phyloP scores from a whole-genome alignment of 2,888 invertebrate species.

The Lycophotia porphyrea region DNA sequence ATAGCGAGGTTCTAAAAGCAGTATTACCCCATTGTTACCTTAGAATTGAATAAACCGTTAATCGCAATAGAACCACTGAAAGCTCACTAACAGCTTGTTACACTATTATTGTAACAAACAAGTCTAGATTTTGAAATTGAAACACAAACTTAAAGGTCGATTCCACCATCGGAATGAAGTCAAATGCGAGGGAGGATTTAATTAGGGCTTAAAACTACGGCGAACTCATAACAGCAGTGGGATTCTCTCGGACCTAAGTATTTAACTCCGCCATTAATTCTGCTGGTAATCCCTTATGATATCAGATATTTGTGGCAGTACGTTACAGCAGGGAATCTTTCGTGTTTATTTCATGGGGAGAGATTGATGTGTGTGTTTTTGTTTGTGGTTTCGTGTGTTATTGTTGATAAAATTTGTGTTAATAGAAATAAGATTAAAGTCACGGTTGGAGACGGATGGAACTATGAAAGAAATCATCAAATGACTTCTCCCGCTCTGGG shows the following conservation, averaged over 20 bases:
- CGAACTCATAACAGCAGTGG: conserved; percentile 59
- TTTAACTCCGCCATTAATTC: conserved; percentile 63
- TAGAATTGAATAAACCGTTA: conserved; percentile 14
- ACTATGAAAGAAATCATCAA: too few species aligned
- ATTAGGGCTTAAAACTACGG: conserved; percentile 60
- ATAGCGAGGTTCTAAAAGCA: conserved; percentile 7
- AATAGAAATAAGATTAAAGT: neutral
- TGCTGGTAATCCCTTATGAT: conserved; percentile 54
- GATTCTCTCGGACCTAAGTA: conserved; percentile 49
- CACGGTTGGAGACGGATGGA: rapidly evolving
- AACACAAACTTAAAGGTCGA: conserved; percentile 49
- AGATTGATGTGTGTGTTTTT: neutral
- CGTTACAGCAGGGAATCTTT: conserved; percentile 6
- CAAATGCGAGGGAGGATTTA: conserved; percentile 60
- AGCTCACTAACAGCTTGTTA: conserved; percentile 9
- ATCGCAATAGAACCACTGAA: neutral
- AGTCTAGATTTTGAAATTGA: conserved; percentile 30
- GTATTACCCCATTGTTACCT: neutral
- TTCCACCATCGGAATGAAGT: conserved; percentile 36
- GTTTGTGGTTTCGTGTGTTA: conserved; percentile 1
- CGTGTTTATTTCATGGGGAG: conserved; percentile 12
- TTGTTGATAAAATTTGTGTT: neutral
- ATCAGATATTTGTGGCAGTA: conserved; percentile 51
- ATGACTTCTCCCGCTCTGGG: too few species aligned
- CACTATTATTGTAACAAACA: conserved; percentile 28